phyloP scores from a whole-genome alignment of 2,113 vertebrate species.

The Dasyurus viverrinus region DNA sequence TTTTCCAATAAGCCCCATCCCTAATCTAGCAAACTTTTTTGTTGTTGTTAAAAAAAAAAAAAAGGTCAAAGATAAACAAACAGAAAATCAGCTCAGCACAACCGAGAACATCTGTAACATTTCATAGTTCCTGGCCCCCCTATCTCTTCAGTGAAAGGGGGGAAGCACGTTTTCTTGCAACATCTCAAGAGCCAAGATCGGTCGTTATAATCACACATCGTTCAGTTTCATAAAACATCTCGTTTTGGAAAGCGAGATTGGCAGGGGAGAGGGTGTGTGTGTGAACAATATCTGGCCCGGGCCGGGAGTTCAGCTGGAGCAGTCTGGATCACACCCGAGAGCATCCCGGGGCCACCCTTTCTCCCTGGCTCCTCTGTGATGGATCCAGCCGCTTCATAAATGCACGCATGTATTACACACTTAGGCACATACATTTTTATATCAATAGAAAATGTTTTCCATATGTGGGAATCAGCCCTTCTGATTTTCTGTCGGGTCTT shows the following conservation, averaged over 20 bases:
- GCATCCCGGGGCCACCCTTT: not conserved
- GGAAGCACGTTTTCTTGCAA: not conserved
- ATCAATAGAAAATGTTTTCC: slow-evolving; percentile 73
- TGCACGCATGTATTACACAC: slow-evolving; percentile 35
- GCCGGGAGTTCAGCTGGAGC: not conserved
- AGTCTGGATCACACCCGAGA: not conserved
- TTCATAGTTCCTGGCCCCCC: not conserved
- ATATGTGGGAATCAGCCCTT: slow-evolving; percentile 64
- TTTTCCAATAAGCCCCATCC: not conserved
- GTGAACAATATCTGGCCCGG: not conserved
- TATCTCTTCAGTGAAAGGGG: not conserved
- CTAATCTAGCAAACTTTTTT: not conserved
- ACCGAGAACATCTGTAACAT: not conserved
- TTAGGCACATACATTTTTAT: slow-evolving; percentile 61
- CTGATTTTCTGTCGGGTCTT: slow-evolving; percentile 62
- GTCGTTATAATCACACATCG: not conserved
- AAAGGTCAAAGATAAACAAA: not conserved
- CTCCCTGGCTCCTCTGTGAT: slow-evolving; percentile 56
- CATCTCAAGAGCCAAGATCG: not conserved
- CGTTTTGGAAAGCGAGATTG: not conserved
- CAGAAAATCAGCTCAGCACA: not conserved
- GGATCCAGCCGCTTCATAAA: slow-evolving; percentile 59
- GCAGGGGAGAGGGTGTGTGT: not conserved
- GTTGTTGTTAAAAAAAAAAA: not conserved
- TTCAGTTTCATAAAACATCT: not conserved